Evolutionary conservation across 2,113 vertebrate genomes (phyloP).

Genomic region (Turnix velox): DNA sequence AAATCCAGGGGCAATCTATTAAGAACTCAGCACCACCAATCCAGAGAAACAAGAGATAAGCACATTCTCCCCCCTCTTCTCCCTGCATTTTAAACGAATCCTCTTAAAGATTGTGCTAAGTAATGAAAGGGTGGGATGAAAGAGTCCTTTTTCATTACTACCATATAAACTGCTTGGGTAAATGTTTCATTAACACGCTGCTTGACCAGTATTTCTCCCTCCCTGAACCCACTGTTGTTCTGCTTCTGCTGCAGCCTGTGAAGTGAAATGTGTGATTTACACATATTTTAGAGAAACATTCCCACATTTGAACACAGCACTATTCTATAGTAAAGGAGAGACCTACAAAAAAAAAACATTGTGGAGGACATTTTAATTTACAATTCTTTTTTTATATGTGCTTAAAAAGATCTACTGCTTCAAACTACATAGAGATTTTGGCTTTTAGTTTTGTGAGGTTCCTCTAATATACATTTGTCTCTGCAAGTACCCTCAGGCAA

Average conservation of each 20-base stretch:
- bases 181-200: conserved; percentile 79
- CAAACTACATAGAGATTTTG: conserved; percentile 7
- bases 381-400: conserved; percentile 6
- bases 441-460: conserved; percentile 2
- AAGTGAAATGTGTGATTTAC: conserved; percentile 64
- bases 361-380: conserved; percentile 64
- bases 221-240: background rate
- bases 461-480: background rate
- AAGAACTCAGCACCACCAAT: conserved; percentile 69
- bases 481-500: background rate
- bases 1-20: conserved; percentile 74
- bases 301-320: conserved; percentile 58
- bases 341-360: background rate
- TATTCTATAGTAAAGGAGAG: conserved; percentile 17
- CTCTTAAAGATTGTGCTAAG: conserved; percentile 74
- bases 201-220: conserved; percentile 57
- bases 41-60: conserved; percentile 75
- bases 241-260: background rate
- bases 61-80: conserved; percentile 14
- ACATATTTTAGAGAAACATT: conserved; percentile 67
- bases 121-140: conserved; percentile 74
- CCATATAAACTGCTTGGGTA: conserved; percentile 76
- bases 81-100: conserved; percentile 30
- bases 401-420: conserved; percentile 56
- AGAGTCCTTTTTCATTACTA: conserved; percentile 71